Base-by-base conservation (phyloP, 2,888 invertebrate species). In the Athripsodes cinereus region DNA sequence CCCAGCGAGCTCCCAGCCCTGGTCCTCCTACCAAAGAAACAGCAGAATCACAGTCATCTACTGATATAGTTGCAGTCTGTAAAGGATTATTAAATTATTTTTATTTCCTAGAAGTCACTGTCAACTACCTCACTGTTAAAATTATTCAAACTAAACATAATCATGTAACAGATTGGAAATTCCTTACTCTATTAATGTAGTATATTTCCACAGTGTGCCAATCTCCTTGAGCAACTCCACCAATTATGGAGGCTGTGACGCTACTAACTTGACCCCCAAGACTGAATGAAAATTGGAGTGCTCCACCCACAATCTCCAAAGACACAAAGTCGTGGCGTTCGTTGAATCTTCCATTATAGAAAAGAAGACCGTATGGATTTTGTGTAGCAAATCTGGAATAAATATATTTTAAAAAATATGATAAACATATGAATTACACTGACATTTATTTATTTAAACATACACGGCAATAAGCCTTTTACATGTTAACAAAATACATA, bases 331-430 rank as follows among this genome's bases (percentile, higher is more conserved):
- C 97, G 69, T 96, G 95, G 1, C 89, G 82, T 69, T 96, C 95
- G 72, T 96, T 96, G 75, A 96, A 97, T 0, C 97, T 84, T 0
- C 97, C 97, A 72, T 97, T 97, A 79, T 97, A 97, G 0, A 97
- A 78, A 0, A 97, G 74, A 0, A 97, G 74, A 0, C 94, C 96
- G 65, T 93, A 88, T 6, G 85, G 81, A 18, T 86, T 79, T 64
- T 92, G 88, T 0, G 96, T 96, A 1, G 96, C 91, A 73, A 97
- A 96, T 66, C 88, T 88, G 70, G n/a, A 67, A 60, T n/a, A n/a
- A 40, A 11, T 20, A 20, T 48, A 48, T 18, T 48, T n/a, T 18
- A 18, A 48, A 46, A 11, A 46, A 46, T 46, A 46, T 46, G 16
- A 18, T 46, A 16, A n/a, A 46, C 16, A 18, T 46, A 46, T 18